Conservation (phyloP, 2,888 invertebrate genomes). For the Drosophila melanosoma region DNA sequence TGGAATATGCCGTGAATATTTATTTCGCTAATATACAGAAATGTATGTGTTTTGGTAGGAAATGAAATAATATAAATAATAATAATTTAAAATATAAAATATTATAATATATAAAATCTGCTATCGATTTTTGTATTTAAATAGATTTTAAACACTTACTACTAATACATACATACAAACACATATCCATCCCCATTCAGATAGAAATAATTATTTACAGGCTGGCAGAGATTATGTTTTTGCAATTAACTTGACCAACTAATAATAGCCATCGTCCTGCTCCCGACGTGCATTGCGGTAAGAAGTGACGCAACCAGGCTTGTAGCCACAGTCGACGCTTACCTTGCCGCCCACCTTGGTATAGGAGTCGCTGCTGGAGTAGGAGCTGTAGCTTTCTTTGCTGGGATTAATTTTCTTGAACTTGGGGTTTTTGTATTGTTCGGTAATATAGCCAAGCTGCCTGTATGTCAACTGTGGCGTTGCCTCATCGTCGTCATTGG, state of each 20-base stretch:
- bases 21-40: neutral
- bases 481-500: conserved; percentile 48
- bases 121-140: conserved; percentile 23
- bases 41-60: neutral
- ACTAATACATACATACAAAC: conserved; percentile 26
- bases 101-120: too few species aligned
- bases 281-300: conserved; percentile 63
- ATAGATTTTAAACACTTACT: conserved; percentile 30
- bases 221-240: neutral
- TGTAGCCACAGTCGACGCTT: conserved; percentile 76
- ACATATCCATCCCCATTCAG: conserved; percentile 19
- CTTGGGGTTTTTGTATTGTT: conserved; percentile 81
- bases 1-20: neutral
- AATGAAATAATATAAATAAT: neutral
- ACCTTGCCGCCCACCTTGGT: conserved; percentile 60
- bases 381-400: conserved; percentile 40
- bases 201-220: conserved; percentile 60
- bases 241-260: neutral
- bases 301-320: conserved; percentile 74
- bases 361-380: conserved; percentile 35
- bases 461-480: conserved; percentile 83
- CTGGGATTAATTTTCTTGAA: conserved; percentile 59
- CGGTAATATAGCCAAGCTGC: conserved; percentile 85
- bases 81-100: too few species aligned
- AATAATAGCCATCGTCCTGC: conserved; percentile 50